Evolutionary conservation across 37 sponge, comb jelly and placozoan species (phyloP).

Genomic region (Hormiphora californensis): DNA sequence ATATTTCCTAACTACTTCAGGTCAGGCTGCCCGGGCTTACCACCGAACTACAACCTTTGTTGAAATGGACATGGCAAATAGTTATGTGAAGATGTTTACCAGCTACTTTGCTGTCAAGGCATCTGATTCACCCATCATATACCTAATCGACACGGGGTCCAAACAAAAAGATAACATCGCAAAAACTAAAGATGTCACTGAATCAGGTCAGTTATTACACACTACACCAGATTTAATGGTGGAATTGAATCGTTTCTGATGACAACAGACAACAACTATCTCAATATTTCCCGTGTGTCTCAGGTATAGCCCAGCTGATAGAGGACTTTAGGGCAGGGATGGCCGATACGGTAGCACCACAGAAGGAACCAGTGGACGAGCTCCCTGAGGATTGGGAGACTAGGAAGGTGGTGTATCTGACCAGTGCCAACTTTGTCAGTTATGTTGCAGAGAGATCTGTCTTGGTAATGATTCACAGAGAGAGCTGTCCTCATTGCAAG

Average conservation of each 20-base stretch:
- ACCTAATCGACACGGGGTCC: not conserved
- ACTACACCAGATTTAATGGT: too few relatives aligned
- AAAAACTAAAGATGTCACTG: not conserved
- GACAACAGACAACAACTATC: too few relatives aligned
- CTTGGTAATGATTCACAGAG: not conserved
- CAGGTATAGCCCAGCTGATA: slow-evolving; percentile 19
- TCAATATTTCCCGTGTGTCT: too few relatives aligned
- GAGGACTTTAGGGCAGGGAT: not conserved
- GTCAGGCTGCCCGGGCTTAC: not conserved
- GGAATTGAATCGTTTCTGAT: too few relatives aligned
- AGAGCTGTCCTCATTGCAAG: not conserved
- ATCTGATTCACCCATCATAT: not conserved
- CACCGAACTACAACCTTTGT: not conserved
- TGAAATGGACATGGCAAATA: not conserved
- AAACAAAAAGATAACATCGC: not conserved
- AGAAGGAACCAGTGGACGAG: not conserved
- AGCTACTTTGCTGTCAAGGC: not conserved
- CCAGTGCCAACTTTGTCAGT: too few relatives aligned
- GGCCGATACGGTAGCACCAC: not conserved
- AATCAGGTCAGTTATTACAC: not conserved
- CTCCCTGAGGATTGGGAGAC: not conserved
- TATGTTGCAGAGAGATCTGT: too few relatives aligned
- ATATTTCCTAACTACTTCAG: not conserved
- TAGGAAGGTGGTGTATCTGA: not conserved
- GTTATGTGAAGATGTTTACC: not conserved